A percentile compares a stretch with the other conserved stretches of the same genome.
phyloP scores from a whole-genome alignment of 2,113 vertebrate genomes.

The Upupa epops region DNA sequence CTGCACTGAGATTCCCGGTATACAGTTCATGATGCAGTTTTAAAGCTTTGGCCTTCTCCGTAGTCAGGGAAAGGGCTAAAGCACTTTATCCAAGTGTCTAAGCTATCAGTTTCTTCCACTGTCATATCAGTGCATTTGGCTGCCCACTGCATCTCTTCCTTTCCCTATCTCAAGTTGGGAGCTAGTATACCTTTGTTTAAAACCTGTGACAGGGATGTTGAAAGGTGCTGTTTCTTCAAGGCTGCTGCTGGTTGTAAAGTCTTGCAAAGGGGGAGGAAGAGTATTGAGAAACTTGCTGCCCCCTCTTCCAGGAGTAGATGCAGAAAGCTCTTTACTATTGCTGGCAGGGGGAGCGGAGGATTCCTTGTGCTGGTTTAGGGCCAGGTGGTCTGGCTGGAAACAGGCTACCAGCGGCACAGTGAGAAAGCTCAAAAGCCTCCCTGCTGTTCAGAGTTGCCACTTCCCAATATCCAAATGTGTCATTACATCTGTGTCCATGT shows the following conservation, averaged over 20 bases:
- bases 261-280: background rate
- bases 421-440: background rate
- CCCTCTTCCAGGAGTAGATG: background rate
- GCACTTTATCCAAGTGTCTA: background rate
- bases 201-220: background rate
- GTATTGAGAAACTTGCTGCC: background rate
- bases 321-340: background rate
- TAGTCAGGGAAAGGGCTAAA: background rate
- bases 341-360: accelerated
- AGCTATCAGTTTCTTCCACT: background rate
- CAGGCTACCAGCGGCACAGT: background rate
- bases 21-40: background rate
- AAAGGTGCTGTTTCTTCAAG: background rate
- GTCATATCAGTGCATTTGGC: background rate
- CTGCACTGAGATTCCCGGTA: background rate
- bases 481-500: background rate
- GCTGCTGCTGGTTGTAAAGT: background rate
- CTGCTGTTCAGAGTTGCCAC: background rate
- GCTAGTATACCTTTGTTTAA: background rate
- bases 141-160: background rate
- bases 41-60: background rate
- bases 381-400: background rate
- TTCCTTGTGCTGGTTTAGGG: background rate
- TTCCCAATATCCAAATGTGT: accelerated
- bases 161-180: background rate